phyloP scores from a whole-genome alignment of 2,888 invertebrate genomes.

The Zhengitettix transpicula region DNA sequence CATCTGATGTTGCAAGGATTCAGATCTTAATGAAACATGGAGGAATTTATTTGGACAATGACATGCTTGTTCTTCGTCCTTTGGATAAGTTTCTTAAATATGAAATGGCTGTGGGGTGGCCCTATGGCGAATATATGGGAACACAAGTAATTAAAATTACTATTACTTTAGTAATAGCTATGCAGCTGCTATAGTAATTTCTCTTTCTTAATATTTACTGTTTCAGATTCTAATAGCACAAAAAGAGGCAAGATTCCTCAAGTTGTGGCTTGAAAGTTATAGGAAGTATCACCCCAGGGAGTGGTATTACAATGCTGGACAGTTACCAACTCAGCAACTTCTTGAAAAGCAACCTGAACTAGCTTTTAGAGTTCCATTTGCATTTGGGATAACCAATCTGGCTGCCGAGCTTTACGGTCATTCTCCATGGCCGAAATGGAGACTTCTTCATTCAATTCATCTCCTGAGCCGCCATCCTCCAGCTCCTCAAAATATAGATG shows the following conservation, averaged over 20 bases:
- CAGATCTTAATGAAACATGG: conserved; percentile 21
- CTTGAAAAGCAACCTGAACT: conserved; percentile 20
- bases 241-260: conserved; percentile 22
- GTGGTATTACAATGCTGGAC: conserved; percentile 28
- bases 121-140: conserved; percentile 20
- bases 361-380: conserved; percentile 20
- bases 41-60: conserved; percentile 25
- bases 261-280: conserved; percentile 23
- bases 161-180: no score
- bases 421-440: conserved; percentile 19
- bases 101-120: conserved; percentile 24
- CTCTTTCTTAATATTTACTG: not conserved
- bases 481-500: conserved; percentile 16
- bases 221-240: conserved; percentile 22
- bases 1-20: conserved; percentile 23
- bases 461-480: conserved; percentile 22
- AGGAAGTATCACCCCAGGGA: conserved; percentile 19
- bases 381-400: conserved; percentile 24
- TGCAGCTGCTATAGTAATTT: no score
- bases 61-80: conserved; percentile 21
- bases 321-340: conserved; percentile 22
- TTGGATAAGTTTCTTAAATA: conserved; percentile 21
- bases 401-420: conserved; percentile 19
- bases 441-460: conserved; percentile 20
- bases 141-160: conserved; percentile 16